Base-by-base conservation (phyloP, 2,797 vertebrate species). In the Pangasius larnaudii region DNA sequence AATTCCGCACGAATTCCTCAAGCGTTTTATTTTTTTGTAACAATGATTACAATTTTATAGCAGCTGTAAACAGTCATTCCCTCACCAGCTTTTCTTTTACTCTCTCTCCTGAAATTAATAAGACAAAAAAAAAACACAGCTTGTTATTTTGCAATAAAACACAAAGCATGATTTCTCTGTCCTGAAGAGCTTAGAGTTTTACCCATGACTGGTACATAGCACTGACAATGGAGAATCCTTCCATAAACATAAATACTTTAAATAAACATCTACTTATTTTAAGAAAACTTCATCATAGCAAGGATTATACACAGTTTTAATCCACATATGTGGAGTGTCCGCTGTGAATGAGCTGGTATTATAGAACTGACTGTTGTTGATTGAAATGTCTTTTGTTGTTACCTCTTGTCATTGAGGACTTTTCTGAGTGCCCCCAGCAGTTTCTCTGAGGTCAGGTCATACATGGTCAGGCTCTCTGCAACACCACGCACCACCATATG, bases 401-500 rank as follows among this genome's bases (percentile, higher is more conserved):
- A 98, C 98, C 95, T 97, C 93, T 97, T 97, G 51, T 98, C 93
- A 0, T 96, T 90, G 89, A 97, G 96, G 69, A 99, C 94, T 0
- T 94, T 89, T 18, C 96, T 95, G 19, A 99, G 87, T 0, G 96
- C 95, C 0, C 91, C 88, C 69, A 95, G 89, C 1, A 99, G 92
- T 36, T 94, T 95, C 9, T 96, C 92, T 0, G 95, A 90, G 9
- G 95, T 98, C 91, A 98, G 87, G 1, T 97, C 95, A 19, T 94
- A 91, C 30, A 98, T 92, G 24, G 91, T 93, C 72, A 99, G 91
- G 5, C 87, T 92, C 91, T 97, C 88, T 1, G 97, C 98, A 2
- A 97, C 96, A 0, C 97, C 97, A 0, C 96, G 96, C 11, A 90
- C 85, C 91, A 96, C 96, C 90, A 99, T 90, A 58, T 94, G 96